Evolutionary conservation across 2,113 vertebrate species (phyloP).

Genomic region (Rhipidura dahli): DNA sequence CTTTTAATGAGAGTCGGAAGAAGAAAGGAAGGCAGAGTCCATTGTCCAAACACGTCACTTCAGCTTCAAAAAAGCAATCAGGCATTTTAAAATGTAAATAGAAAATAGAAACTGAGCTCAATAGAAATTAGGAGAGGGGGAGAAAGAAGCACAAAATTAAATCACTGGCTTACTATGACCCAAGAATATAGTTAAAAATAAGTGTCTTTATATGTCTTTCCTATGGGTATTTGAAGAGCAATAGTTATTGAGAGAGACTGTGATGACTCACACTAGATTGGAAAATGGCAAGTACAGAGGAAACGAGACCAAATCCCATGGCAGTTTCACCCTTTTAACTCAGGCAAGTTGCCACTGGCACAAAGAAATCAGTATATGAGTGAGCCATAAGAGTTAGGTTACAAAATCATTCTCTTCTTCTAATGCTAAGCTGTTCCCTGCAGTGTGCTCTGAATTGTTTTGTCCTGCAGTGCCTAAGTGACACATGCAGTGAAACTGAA

Average conservation of each 20-base stretch:
- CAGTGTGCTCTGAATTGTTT: neutral
- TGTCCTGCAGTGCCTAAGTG: neutral
- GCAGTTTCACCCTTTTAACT: neutral
- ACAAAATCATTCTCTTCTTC: neutral
- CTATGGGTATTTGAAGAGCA: neutral
- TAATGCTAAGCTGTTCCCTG: neutral
- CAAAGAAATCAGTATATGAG: neutral
- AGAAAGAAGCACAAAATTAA: neutral
- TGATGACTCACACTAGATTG: neutral
- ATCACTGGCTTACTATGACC: neutral
- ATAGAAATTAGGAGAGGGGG: neutral
- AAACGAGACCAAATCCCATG: neutral
- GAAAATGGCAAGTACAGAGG: neutral
- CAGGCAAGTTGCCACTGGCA: neutral
- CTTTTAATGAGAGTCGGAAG: neutral
- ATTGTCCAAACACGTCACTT: neutral
- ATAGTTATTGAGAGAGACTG: neutral
- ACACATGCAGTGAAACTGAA: neutral
- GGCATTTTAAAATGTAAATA: neutral
- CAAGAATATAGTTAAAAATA: conserved; percentile 24
- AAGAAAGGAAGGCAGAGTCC: neutral
- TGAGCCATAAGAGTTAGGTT: neutral
- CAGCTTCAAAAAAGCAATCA: neutral
- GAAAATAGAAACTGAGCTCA: neutral
- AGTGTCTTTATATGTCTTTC: neutral